Evolutionary conservation across 2,113 vertebrate genomes (phyloP), one percentile per base, ranked within the genome.

Genomic region (Apteryx owenii): DNA sequence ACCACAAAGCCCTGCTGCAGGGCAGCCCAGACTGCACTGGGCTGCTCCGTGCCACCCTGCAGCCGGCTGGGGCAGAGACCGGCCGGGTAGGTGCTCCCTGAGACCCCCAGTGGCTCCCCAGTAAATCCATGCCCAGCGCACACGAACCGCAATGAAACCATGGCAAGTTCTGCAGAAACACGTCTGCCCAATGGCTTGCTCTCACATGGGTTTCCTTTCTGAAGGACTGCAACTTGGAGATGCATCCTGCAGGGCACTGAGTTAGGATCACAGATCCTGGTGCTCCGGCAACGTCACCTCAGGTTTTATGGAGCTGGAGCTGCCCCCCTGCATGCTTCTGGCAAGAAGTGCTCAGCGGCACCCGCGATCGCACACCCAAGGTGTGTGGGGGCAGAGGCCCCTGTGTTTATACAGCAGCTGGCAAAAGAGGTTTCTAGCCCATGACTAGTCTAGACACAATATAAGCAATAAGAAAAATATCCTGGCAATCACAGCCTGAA

Each of bases 201-300:
- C 38, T 26, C 42, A 31, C 25, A 68, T 7, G 4, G 29, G 65
- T 44, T 68, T 68, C 15, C 44, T 68, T 44, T 28, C 28, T 68
- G 40, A 44, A 44, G 19, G 10, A 44, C 3, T 68, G 28, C 42
- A 62, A 60, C 42, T 53, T 22, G 44, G 60, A 69, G 31, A 44
- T 50, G 8, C 9, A 53, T 70, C 31, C 56, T 29, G 50, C 0
- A 0, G 8, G 64, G 19, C 0, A 1, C 48, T 25, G 21, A 29
- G 51, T 0, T 0, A 65, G 44, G 51, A 72, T 15, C 69, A 50
- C 54, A 65, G 38, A 44, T 26, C 10, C 31, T n/a, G 26, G 5
- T 51, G n/a, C 21, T 73, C 31, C 31, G 31, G 23, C 42, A 75
- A 17, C 20, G 21, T 29, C 50, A 88, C 18, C 33, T 88, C 25